These are phyloP conservation scores for Perodicticus potto DNA, from an alignment of 2,797 vertebrate species.

Conservation along the genomic window DNA sequence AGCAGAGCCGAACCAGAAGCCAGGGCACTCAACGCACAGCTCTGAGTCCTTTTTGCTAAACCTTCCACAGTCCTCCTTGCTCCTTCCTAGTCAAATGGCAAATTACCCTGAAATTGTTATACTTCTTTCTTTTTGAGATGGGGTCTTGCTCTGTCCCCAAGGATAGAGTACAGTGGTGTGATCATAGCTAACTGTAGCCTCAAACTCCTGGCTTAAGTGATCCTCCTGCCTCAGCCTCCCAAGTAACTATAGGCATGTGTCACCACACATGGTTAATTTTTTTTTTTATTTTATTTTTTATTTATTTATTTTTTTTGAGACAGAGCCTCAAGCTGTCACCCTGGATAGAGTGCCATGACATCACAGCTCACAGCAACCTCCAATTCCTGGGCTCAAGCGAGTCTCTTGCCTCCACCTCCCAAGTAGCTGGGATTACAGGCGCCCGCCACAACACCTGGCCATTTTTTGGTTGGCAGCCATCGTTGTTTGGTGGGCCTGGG, in stretches of 20 bases:
- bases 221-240: background rate
- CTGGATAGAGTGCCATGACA: too few species aligned
- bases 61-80: background rate
- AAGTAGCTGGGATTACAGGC: too few species aligned
- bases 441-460: too few species aligned
- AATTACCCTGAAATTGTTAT: background rate
- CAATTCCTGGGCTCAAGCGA: too few species aligned
- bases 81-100: constrained; percentile 15
- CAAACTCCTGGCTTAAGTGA: background rate
- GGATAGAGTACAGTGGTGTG: background rate
- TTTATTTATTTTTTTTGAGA: too few species aligned
- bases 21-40: background rate
- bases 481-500: too few species aligned
- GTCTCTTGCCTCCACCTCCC: too few species aligned
- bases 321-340: too few species aligned
- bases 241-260: background rate
- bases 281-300: too few species aligned
- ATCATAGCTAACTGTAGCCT: background rate
- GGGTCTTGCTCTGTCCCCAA: background rate
- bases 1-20: background rate
- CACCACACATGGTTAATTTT: background rate
- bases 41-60: background rate
- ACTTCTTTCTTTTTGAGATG: background rate
- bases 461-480: too few species aligned
- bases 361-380: too few species aligned